These are phyloP conservation scores for Lacanobia wlatinum DNA, from an alignment of 2,888 invertebrate genomes.

Conservation along the genomic window DNA sequence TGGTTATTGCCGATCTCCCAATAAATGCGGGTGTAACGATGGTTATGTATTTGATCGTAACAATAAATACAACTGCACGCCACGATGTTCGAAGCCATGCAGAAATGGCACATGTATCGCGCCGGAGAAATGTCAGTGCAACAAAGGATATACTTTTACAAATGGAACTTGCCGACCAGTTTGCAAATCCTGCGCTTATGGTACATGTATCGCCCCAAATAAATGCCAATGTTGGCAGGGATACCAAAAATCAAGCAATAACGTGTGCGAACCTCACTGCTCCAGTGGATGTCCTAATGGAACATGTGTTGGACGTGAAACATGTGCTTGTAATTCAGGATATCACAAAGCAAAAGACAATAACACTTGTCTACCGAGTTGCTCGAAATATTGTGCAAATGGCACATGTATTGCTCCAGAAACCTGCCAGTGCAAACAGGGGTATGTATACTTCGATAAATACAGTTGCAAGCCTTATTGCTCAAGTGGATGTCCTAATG, in stretches of 20 bases:
- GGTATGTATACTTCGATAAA: no score
- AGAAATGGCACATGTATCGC: conserved; percentile 39
- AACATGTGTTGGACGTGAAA: conserved; percentile 13
- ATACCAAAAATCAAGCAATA: background rate
- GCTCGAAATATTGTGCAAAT: no score
- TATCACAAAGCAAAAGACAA: no score
- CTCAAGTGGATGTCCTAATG: no score
- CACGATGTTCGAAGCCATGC: conserved; percentile 32
- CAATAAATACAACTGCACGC: conserved; percentile 26
- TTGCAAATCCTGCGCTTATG: conserved; percentile 39
- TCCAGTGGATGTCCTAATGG: conserved; percentile 38
- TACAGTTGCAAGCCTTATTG: no score
- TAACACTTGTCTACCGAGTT: no score
- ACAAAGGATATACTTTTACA: conserved; percentile 26
- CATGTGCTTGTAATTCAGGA: background rate
- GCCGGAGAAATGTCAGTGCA: conserved; percentile 47
- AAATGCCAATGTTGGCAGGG: conserved; percentile 43
- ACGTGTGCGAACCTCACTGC: conserved; percentile 39
- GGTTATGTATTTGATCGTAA: conserved; percentile 19
- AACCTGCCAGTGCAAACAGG: no score
- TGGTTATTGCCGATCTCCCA: conserved; percentile 12
- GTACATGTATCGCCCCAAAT: conserved; percentile 41
- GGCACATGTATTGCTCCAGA: no score
- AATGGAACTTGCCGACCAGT: conserved; percentile 46
- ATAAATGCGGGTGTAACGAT: conserved; percentile 29